phyloP scores from a whole-genome alignment of 2,888 invertebrate genomes.

The Lasioglossum malachurum region DNA sequence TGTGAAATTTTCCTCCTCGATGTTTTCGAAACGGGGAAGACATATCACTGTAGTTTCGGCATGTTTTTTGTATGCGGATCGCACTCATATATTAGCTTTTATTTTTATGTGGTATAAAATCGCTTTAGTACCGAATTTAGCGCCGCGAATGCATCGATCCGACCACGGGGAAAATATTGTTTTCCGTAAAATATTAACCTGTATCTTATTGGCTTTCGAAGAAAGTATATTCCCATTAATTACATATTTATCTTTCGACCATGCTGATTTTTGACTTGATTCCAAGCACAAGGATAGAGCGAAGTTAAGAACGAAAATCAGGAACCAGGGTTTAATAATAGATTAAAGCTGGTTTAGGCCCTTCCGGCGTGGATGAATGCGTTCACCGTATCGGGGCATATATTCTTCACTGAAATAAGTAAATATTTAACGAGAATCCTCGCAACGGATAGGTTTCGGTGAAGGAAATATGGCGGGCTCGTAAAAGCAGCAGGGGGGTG shows the following conservation, averaged over 20 bases:
- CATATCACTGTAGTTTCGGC: background rate
- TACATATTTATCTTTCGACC: too few species aligned
- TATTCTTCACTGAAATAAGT: background rate
- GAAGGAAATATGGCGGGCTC: constrained; percentile 7
- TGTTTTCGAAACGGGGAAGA: background rate
- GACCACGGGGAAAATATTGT: background rate
- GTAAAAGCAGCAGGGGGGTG: constrained; percentile 1
- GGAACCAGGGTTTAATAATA: background rate
- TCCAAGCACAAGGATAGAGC: background rate
- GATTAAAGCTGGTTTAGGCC: background rate
- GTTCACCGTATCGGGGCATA: background rate
- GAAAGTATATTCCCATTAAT: background rate
- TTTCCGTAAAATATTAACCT: background rate
- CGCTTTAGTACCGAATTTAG: background rate
- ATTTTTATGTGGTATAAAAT: background rate
- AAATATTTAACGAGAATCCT: background rate
- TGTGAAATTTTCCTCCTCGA: background rate
- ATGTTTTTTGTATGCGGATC: background rate
- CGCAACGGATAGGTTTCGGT: background rate
- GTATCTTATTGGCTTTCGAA: background rate
- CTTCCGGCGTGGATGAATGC: background rate
- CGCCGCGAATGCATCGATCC: background rate
- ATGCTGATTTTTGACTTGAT: background rate
- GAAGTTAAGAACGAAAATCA: background rate
- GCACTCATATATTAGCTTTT: background rate